phyloP scores from a whole-genome alignment of 2,797 vertebrate genomes.

The Enteromius trimaculatus region DNA sequence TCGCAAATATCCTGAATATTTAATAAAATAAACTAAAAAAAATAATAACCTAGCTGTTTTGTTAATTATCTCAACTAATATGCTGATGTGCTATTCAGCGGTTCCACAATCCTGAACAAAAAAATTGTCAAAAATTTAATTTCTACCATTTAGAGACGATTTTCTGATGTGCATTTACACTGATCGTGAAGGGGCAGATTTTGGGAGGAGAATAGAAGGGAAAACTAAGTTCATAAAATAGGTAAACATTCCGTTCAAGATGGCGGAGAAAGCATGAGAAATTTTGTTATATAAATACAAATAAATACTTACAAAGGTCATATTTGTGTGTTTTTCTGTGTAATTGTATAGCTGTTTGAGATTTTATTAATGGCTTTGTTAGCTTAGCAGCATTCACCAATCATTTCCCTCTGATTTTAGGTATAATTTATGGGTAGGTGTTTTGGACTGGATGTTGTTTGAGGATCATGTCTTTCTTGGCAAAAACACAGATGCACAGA shows the following conservation, averaged over 20 bases:
- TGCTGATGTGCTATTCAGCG: too few species aligned
- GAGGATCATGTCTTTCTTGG: background rate
- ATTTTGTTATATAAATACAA: background rate
- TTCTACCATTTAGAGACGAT: too few species aligned
- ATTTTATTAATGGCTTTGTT: background rate
- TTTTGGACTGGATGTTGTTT: background rate
- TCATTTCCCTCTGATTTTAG: background rate
- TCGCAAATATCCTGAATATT: background rate
- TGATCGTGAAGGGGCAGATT: slow-evolving; percentile 31
- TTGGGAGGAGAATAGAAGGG: slow-evolving; percentile 3
- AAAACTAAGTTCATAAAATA: too few species aligned
- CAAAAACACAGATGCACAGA: background rate
- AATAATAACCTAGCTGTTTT: too few species aligned
- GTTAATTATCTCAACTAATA: too few species aligned
- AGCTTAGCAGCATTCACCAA: background rate
- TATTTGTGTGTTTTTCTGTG: background rate
- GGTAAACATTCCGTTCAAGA: background rate
- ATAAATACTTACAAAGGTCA: background rate
- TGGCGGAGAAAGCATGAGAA: slow-evolving; percentile 4
- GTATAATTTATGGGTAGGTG: background rate
- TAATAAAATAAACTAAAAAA: too few species aligned
- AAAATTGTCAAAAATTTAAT: too few species aligned
- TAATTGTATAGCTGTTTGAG: background rate
- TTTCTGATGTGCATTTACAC: too few species aligned
- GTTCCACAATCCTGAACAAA: too few species aligned